Percentiles rank a stretch among this genome's conserved stretches.
These are phyloP conservation scores for Lemur catta DNA, from an alignment of 2,797 vertebrate species.

Conservation along the genomic window DNA sequence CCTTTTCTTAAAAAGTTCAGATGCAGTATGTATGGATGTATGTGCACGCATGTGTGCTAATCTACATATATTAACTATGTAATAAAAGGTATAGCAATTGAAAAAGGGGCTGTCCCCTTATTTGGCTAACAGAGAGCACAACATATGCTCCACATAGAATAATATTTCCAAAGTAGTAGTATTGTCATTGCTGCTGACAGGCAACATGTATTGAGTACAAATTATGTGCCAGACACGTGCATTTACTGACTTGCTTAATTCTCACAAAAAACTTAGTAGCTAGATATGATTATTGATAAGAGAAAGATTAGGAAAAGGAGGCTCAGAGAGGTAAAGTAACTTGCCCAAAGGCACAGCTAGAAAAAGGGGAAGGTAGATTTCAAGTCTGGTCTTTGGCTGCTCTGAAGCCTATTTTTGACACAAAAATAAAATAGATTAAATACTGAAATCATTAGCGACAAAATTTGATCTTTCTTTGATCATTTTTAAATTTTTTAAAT, in stretches of 20 bases:
- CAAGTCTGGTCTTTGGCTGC: background rate
- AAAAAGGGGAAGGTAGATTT: background rate
- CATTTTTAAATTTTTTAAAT: background rate
- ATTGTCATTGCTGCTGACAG: background rate
- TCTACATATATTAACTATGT: background rate
- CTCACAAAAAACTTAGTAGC: background rate
- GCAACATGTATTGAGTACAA: background rate
- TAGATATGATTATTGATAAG: background rate
- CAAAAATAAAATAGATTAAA: slow-evolving; percentile 11
- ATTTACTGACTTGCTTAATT: background rate
- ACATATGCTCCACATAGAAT: background rate
- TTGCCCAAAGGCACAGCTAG: background rate
- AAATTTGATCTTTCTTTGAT: slow-evolving; percentile 9
- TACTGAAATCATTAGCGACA: background rate
- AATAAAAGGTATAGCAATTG: background rate
- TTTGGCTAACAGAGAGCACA: background rate
- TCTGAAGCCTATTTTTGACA: background rate
- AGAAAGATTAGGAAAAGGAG: background rate
- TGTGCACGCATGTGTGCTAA: accelerated
- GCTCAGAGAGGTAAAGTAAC: background rate
- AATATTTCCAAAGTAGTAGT: background rate
- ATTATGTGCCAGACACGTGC: background rate
- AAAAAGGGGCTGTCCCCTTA: background rate
- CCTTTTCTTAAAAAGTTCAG: background rate
- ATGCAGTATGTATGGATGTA: background rate